phyloP scores from a whole-genome alignment of 2,797 vertebrate species.

The Mycteria americana region DNA sequence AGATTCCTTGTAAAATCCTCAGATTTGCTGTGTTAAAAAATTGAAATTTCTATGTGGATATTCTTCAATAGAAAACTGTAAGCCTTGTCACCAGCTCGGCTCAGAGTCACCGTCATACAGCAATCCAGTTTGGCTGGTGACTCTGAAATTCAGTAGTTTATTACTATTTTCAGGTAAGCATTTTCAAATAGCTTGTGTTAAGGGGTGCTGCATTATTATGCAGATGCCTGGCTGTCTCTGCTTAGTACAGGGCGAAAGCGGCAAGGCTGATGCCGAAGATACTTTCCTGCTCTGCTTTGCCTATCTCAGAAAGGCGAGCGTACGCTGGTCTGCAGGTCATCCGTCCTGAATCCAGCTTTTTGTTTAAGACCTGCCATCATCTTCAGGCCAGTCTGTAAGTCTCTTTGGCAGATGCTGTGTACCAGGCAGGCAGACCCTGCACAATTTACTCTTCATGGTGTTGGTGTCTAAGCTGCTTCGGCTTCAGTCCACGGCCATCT shows the following conservation, averaged over 20 bases:
- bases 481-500: neutral
- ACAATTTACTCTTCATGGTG: neutral
- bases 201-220: neutral
- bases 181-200: neutral
- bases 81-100: neutral
- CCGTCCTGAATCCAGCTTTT: neutral
- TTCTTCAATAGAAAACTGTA: neutral
- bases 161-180: neutral
- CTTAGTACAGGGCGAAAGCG: neutral
- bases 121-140: neutral
- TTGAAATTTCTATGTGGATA: accelerated
- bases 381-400: neutral
- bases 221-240: neutral
- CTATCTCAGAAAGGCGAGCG: neutral
- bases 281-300: neutral
- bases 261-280: neutral
- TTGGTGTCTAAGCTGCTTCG: neutral
- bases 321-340: neutral
- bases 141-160: neutral
- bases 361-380: neutral
- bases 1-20: neutral
- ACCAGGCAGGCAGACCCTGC: neutral
- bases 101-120: neutral
- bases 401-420: neutral
- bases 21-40: neutral